Percentiles rank a stretch among this genome's conserved stretches.
These are phyloP conservation scores for Gallinago undulata DNA, from an alignment of 2,113 vertebrate species.

Conservation along the genomic window DNA sequence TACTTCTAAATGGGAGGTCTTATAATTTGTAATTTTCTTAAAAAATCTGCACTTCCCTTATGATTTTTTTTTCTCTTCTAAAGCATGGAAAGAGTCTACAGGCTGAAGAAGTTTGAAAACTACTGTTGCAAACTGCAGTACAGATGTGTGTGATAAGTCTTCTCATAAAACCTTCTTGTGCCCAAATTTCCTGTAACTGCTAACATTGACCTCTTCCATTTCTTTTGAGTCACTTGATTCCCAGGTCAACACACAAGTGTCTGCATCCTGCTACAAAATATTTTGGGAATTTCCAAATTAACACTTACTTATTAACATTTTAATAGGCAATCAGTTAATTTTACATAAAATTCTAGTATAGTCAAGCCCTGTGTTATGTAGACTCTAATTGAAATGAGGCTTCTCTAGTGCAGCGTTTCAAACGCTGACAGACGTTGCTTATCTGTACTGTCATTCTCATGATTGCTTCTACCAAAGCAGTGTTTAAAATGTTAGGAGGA, in stretches of 20 bases:
- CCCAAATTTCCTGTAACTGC: not conserved
- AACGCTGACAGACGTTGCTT: not conserved
- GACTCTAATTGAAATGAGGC: not conserved
- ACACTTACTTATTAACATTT: not conserved
- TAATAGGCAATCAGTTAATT: conserved; percentile 17
- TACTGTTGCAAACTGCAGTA: not conserved
- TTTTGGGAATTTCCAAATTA: conserved; percentile 39
- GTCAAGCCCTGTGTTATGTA: conserved; percentile 7
- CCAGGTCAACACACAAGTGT: not conserved
- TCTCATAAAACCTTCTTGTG: not conserved
- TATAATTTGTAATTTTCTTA: not conserved
- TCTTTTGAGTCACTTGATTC: not conserved
- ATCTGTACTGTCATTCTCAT: not conserved
- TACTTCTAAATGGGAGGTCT: conserved; percentile 33
- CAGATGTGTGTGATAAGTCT: not conserved
- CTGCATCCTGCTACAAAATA: not conserved
- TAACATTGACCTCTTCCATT: not conserved
- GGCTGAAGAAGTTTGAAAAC: not conserved
- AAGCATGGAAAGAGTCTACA: not conserved
- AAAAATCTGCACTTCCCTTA: not conserved
- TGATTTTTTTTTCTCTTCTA: not conserved
- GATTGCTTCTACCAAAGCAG: not conserved
- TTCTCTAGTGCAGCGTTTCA: not conserved
- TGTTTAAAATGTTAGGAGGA: not conserved
- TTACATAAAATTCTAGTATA: conserved; percentile 40